Conservation (phyloP, 2,113 vertebrate species). For the Elephantulus edwardii region DNA sequence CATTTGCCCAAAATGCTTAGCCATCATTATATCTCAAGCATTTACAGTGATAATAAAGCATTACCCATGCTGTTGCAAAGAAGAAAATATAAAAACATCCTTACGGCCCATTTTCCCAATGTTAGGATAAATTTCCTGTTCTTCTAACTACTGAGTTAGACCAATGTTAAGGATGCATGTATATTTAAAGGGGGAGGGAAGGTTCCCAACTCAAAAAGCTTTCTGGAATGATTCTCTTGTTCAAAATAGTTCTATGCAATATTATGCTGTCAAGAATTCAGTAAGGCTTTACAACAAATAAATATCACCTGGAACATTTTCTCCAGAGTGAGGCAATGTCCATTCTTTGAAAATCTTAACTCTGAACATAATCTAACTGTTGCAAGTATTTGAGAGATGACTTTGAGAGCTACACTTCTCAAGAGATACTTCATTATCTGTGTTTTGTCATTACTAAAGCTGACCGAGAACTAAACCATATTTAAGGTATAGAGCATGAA, state of each 20-base stretch:
- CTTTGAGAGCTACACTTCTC: background rate
- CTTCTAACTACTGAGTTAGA: constrained; percentile 43
- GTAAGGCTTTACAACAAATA: constrained; percentile 25
- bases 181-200: constrained; percentile 26
- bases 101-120: constrained; percentile 14
- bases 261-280: constrained; percentile 9
- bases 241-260: background rate
- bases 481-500: background rate
- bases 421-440: background rate
- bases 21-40: constrained; percentile 54
- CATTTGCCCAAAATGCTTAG: background rate
- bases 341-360: constrained; percentile 39
- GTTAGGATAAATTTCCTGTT: constrained; percentile 27
- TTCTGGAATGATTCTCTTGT: constrained; percentile 29
- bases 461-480: background rate
- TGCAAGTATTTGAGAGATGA: background rate
- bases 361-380: constrained; percentile 20
- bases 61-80: background rate
- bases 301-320: background rate
- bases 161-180: background rate
- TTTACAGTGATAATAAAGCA: background rate
- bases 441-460: constrained; percentile 3
- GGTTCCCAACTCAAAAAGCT: background rate
- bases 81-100: background rate
- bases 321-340: background rate